Conservation (phyloP, 2,888 invertebrate genomes). For the Trachelus iudaicus region DNA sequence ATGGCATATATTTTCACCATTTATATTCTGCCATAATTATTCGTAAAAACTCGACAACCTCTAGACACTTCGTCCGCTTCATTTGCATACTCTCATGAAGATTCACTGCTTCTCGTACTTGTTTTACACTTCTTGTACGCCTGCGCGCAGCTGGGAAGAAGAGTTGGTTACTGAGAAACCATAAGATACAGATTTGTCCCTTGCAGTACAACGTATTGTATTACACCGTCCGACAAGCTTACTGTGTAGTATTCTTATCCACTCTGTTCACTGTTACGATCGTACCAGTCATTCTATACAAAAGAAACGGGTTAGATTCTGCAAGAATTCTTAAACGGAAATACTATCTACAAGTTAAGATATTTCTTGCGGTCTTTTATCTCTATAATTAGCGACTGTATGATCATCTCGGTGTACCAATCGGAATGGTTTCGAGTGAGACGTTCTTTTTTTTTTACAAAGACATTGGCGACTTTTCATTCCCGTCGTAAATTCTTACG, state of each 20-base stretch:
- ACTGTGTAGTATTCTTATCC: background rate
- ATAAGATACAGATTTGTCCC: background rate
- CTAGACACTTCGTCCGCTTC: background rate
- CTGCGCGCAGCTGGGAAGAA: background rate
- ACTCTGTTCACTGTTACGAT: background rate
- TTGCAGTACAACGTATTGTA: background rate
- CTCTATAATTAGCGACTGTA: background rate
- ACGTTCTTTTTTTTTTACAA: background rate
- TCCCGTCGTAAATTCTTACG: background rate
- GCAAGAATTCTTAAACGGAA: background rate
- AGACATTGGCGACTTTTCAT: background rate
- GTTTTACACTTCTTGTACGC: background rate
- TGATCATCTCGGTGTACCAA: background rate
- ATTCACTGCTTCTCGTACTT: background rate
- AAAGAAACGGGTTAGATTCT: background rate
- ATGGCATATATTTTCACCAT: background rate
- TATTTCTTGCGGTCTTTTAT: background rate
- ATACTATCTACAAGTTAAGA: background rate
- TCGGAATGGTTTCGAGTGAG: background rate
- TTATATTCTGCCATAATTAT: background rate
- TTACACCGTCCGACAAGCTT: background rate
- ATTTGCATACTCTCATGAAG: background rate
- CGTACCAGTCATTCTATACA: background rate
- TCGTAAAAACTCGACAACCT: background rate
- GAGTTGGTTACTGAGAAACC: background rate